Percentiles rank a stretch among this genome's conserved stretches.
Evolutionary conservation across 1,140 invertebrate species (phyloP).

Genomic region (Tetraneura akinire): DNA sequence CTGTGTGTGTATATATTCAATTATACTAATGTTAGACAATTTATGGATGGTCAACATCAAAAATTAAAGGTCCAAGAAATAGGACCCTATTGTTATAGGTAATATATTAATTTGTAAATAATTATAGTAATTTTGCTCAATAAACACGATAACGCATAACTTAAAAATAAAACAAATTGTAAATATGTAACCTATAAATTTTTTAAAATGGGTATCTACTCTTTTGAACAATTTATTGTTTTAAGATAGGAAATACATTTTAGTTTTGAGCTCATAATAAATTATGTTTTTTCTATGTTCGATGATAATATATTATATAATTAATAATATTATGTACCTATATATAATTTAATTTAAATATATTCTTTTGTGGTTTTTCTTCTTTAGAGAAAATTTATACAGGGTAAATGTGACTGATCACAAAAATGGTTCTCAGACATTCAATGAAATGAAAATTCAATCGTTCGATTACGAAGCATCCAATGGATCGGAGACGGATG

Average conservation of each 20-base stretch:
- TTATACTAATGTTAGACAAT: slow-evolving; percentile 80
- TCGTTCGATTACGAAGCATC: slow-evolving; percentile 61
- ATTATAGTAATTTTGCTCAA: background rate
- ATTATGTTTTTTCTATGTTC: too few relatives aligned
- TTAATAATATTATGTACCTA: too few relatives aligned
- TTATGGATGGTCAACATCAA: slow-evolving; percentile 67
- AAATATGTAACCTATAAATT: too few relatives aligned
- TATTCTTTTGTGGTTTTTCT: background rate
- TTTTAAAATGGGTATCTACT: too few relatives aligned
- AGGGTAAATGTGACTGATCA: slow-evolving; percentile 53
- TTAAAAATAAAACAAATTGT: too few relatives aligned
- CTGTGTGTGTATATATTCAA: slow-evolving; percentile 85
- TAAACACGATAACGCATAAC: too few relatives aligned
- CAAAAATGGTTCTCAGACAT: slow-evolving; percentile 64
- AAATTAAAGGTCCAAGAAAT: slow-evolving; percentile 76
- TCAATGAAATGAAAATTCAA: slow-evolving; percentile 62
- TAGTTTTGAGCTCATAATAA: too few relatives aligned
- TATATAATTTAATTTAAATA: background rate
- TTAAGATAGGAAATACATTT: too few relatives aligned
- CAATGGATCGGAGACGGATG: slow-evolving; percentile 59
- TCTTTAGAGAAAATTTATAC: slow-evolving; percentile 34
- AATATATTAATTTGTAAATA: background rate
- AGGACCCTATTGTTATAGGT: slow-evolving; percentile 90
- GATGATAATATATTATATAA: too few relatives aligned
- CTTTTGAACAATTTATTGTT: too few relatives aligned